These are phyloP conservation scores for Emydoidea blandingii DNA, from an alignment of 2,797 vertebrate genomes.

Conservation along the genomic window DNA sequence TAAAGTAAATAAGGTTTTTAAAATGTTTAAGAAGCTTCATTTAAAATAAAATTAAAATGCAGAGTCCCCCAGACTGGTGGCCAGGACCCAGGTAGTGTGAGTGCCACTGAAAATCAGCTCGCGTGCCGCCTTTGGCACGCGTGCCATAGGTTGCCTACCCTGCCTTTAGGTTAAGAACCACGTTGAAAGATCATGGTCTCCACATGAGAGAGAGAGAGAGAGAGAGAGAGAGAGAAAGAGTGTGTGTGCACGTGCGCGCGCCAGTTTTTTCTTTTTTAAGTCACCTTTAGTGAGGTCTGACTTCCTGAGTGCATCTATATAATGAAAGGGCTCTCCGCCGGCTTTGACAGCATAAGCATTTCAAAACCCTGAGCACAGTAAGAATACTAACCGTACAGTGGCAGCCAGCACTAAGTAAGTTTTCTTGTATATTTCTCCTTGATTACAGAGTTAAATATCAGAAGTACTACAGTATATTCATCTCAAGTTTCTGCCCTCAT, in stretches of 20 bases:
- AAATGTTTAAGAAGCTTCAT: no score
- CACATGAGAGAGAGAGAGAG: neutral
- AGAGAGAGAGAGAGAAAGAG: no score
- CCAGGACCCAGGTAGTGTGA: no score
- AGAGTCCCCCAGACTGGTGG: no score
- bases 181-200: neutral
- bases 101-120: no score
- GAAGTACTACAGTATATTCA: neutral
- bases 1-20: no score
- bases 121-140: no score
- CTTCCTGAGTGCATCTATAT: neutral
- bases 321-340: rapidly evolving
- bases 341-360: neutral
- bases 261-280: neutral
- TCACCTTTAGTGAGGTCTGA: neutral
- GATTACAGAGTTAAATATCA: rapidly evolving
- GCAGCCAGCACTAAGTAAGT: neutral
- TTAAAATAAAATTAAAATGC: no score
- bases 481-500: neutral
- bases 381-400: rapidly evolving
- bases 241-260: no score
- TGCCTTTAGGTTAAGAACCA: neutral
- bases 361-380: neutral
- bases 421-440: rapidly evolving
- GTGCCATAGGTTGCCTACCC: no score